Conservation (phyloP, 1,140 invertebrate species). For the Phymastichus coffea region DNA sequence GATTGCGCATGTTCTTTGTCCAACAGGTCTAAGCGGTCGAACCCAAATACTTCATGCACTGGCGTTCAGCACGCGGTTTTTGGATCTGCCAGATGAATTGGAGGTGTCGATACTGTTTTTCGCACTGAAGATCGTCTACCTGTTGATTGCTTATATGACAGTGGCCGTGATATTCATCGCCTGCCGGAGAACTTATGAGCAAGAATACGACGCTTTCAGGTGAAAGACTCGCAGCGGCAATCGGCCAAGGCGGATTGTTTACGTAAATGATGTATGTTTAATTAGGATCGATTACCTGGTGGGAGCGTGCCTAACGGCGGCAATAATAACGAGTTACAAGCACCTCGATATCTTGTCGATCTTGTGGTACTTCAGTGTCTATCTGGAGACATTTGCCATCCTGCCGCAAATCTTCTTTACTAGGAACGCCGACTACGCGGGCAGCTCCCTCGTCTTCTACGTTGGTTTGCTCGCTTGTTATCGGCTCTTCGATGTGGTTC, state of each 20-base stretch:
- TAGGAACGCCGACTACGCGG: neutral
- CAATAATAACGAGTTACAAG: neutral
- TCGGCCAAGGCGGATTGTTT: too few species aligned
- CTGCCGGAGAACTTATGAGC: constrained; percentile 9
- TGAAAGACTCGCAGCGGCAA: too few species aligned
- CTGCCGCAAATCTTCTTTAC: constrained; percentile 19
- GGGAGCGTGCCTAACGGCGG: neutral
- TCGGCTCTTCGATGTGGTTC: constrained; percentile 10
- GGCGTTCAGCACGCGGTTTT: constrained; percentile 19
- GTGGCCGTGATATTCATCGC: constrained; percentile 7
- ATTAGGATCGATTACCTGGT: too few species aligned
- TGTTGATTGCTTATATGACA: constrained; percentile 16
- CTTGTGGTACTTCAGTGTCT: constrained; percentile 15
- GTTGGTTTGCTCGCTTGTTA: constrained; percentile 13
- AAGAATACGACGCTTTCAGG: constrained; percentile 22
- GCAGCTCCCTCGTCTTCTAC: constrained; percentile 18
- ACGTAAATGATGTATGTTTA: too few species aligned
- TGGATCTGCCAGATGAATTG: constrained; percentile 19
- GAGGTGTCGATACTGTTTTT: constrained; percentile 8
- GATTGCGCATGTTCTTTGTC: too few species aligned
- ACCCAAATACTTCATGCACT: constrained; percentile 22
- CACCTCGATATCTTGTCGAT: neutral
- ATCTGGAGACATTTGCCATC: constrained; percentile 10
- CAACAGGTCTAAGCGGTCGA: constrained; percentile 18
- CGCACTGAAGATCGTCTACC: constrained; percentile 17